Conservation (phyloP, 2,113 vertebrate species). For the Seriola aureovittata region DNA sequence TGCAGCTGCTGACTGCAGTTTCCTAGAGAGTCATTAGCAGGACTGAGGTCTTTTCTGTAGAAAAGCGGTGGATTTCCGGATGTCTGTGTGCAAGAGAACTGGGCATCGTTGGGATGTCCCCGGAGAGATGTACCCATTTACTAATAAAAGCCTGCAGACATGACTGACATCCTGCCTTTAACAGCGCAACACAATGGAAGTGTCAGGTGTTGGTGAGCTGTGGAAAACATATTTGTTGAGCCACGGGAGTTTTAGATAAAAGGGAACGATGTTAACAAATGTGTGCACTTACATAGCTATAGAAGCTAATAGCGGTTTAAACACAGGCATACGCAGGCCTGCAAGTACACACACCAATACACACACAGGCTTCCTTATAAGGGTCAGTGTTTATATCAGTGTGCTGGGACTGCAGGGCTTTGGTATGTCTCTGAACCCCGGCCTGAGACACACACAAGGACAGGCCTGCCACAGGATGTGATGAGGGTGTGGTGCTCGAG, state of each 20-base stretch:
- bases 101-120: slow-evolving; percentile 57
- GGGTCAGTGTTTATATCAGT: slow-evolving; percentile 60
- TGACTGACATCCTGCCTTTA: slow-evolving; percentile 49
- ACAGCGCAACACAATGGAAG: slow-evolving; percentile 26
- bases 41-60: slow-evolving; percentile 39
- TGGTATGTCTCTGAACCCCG: slow-evolving; percentile 42
- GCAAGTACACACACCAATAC: not conserved
- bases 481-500: slow-evolving; percentile 72
- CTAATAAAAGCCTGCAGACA: slow-evolving; percentile 51
- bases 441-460: slow-evolving; percentile 63
- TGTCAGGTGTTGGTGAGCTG: slow-evolving; percentile 28
- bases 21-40: slow-evolving; percentile 70
- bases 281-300: not conserved
- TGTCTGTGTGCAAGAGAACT: slow-evolving; percentile 47
- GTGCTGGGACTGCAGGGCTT: slow-evolving; percentile 45
- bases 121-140: slow-evolving; percentile 44
- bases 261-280: not conserved
- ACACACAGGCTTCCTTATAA: slow-evolving; percentile 45
- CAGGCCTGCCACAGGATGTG: slow-evolving; percentile 78
- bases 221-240: slow-evolving; percentile 3
- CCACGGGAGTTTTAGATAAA: not conserved
- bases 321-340: not conserved
- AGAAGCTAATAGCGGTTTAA: not conserved
- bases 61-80: slow-evolving; percentile 68
- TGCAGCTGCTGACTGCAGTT: slow-evolving; percentile 65